Conservation (phyloP, 2,113 vertebrate genomes). For the Oxygymnocypris stewartii region DNA sequence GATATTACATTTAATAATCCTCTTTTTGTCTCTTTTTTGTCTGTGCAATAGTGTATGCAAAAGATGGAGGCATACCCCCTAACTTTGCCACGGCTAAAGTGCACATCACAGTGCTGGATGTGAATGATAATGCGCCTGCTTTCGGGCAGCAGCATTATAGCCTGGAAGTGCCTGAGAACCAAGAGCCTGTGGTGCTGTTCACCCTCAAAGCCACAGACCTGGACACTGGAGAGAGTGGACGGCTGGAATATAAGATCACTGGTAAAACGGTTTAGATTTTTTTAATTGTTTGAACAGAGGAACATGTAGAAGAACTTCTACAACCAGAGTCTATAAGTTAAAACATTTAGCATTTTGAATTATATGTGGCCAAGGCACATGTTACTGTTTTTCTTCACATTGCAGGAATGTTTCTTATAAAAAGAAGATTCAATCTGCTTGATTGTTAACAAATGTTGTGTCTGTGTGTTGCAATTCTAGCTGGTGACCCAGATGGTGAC, state of each 20-base stretch:
- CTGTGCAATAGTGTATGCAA: slow-evolving; percentile 84
- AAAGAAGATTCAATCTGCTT: not conserved
- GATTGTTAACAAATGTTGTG: not conserved
- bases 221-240: slow-evolving; percentile 83
- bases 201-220: slow-evolving; percentile 85
- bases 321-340: not conserved
- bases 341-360: not conserved
- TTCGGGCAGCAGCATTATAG: slow-evolving; percentile 80
- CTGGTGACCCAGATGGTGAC: slow-evolving; percentile 84
- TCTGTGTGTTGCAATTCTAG: slow-evolving; percentile 65
- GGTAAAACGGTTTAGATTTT: slow-evolving; percentile 72
- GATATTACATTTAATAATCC: too few relatives aligned
- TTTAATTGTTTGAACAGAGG: not conserved
- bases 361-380: not conserved
- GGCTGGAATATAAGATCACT: slow-evolving; percentile 82
- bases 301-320: not conserved
- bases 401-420: not conserved
- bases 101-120: slow-evolving; percentile 82
- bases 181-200: slow-evolving; percentile 78
- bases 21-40: too few relatives aligned
- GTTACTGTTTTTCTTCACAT: not conserved
- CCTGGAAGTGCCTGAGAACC: slow-evolving; percentile 92
- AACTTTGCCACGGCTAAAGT: slow-evolving; percentile 84
- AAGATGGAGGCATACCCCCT: slow-evolving; percentile 85
- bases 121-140: slow-evolving; percentile 87